Evolutionary conservation across 2,888 invertebrate species (phyloP).

Genomic region (Neria commutata): DNA sequence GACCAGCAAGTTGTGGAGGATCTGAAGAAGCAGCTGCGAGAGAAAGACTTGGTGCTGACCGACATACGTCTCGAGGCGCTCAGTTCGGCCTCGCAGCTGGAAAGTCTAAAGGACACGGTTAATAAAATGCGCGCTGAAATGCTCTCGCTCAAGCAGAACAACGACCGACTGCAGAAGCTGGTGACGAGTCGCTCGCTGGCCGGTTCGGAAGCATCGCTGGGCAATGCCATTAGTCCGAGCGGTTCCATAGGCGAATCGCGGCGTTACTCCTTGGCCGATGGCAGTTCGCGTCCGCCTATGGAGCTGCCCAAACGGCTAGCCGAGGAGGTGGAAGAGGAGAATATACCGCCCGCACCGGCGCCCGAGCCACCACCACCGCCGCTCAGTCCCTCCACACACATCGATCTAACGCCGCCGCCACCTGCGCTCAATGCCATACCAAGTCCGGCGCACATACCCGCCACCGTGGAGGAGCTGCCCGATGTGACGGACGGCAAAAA

Average conservation of each 20-base stretch:
- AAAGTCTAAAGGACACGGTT: conserved; percentile 94
- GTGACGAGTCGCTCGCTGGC: conserved; percentile 73
- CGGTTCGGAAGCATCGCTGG: conserved; percentile 69
- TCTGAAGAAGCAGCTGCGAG: conserved; percentile 89
- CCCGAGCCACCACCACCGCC: conserved; percentile 61
- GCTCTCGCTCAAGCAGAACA: conserved; percentile 95
- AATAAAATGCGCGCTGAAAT: conserved; percentile 96
- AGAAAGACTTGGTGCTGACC: conserved; percentile 94
- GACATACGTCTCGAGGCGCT: conserved; percentile 96
- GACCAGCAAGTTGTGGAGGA: conserved; percentile 71
- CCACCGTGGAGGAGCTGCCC: conserved; percentile 67
- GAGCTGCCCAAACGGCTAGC: conserved; percentile 59
- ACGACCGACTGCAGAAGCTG: conserved; percentile 89
- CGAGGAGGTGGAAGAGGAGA: conserved; percentile 60
- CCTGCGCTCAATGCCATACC: conserved; percentile 56
- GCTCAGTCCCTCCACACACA: conserved; percentile 58
- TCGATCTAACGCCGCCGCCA: conserved; percentile 61
- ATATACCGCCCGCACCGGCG: conserved; percentile 57
- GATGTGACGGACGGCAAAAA: conserved; percentile 84
- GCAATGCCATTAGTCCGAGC: conserved; percentile 62
- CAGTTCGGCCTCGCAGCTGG: conserved; percentile 95
- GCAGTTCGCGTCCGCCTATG: conserved; percentile 61
- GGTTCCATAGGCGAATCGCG: conserved; percentile 65
- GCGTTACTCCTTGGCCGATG: conserved; percentile 68
- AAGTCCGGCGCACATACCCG: conserved; percentile 55